A percentile compares a stretch with the other conserved stretches of the same genome.
Conservation (phyloP, 2,797 vertebrate species). For the Monodelphis domestica region DNA sequence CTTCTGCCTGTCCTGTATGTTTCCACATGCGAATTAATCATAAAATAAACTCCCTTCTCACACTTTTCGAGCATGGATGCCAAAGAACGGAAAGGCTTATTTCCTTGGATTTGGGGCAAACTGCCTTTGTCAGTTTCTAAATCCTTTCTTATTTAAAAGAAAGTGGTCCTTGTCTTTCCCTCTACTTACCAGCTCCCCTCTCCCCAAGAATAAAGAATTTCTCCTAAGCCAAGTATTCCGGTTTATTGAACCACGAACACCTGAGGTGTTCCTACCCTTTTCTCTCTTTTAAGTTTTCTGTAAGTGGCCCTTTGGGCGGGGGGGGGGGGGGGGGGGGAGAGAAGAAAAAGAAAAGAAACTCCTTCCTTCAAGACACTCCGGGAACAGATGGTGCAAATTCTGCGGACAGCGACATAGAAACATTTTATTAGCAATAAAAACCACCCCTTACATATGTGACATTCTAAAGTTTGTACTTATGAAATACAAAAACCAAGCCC, state of each 20-base stretch:
- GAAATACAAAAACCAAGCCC: neutral
- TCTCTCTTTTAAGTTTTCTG: too few species aligned
- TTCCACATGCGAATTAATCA: neutral
- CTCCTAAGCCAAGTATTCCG: neutral
- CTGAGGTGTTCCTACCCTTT: neutral
- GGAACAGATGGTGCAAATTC: neutral
- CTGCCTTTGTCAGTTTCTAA: rapidly evolving
- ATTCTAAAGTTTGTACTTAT: neutral
- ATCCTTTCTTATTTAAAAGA: neutral
- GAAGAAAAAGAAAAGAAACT: rapidly evolving
- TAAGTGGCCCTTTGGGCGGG: neutral
- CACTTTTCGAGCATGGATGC: rapidly evolving
- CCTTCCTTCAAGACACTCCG: neutral
- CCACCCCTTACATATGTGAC: neutral
- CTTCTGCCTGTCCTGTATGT: rapidly evolving
- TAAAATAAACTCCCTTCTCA: neutral
- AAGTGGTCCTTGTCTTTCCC: rapidly evolving
- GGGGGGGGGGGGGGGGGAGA: too few species aligned
- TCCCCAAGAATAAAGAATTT: neutral
- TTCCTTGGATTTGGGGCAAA: neutral
- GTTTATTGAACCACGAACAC: neutral
- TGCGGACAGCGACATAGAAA: rapidly evolving
- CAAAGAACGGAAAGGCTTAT: rapidly evolving
- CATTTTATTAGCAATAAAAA: neutral
- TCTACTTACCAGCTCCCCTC: neutral